Evolutionary conservation across 2,113 vertebrate genomes (phyloP), one percentile per base, ranked within the genome.

Genomic region (Trichechus manatus): DNA sequence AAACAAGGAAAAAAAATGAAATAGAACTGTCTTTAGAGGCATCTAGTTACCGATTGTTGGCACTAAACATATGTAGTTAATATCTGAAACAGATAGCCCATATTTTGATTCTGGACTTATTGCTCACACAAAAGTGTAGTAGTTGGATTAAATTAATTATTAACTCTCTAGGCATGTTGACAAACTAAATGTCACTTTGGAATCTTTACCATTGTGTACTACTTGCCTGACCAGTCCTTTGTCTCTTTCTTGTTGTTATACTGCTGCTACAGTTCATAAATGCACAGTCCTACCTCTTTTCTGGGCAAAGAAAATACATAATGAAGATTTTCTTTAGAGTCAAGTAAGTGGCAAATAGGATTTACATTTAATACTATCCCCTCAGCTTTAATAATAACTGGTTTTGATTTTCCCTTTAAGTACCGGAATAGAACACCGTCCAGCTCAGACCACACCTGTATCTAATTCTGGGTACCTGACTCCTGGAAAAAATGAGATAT

Each of bases 281-380:
- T 39, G 20, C 13, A 64, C 2, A 87, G 36, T 17, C 44, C 44
- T 29, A 31, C 33, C 64, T 63, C 36, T 95, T 87, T 93, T 91
- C 72, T 89, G n/a, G 56, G 59, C 50, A 88, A 59, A 90, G 53
- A 86, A 89, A 11, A 63, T 63, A 59, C 11, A 79, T 13, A 85
- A 74, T 86, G 39, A 94, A 97, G 44, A 44, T 78, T 93, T 95
- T 90, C 79, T 84, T 95, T 80, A 92, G 63, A 87, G 61, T 47
- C 25, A 95, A 89, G 77, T 63, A 66, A 77, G 89, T 25, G 11
- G 91, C 39, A 96, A 97, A 95, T 66, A 56, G 94, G 96, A 95
- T 93, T 96, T 93, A 79, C 22, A 31, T 78, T 83, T 77, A 83
- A 87, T 86, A 92, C 91, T 90, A 42, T 44, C 42, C 36, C 31